Evolutionary conservation across 1,140 invertebrate genomes (phyloP).

Genomic region (Bathynomus jamesi): DNA sequence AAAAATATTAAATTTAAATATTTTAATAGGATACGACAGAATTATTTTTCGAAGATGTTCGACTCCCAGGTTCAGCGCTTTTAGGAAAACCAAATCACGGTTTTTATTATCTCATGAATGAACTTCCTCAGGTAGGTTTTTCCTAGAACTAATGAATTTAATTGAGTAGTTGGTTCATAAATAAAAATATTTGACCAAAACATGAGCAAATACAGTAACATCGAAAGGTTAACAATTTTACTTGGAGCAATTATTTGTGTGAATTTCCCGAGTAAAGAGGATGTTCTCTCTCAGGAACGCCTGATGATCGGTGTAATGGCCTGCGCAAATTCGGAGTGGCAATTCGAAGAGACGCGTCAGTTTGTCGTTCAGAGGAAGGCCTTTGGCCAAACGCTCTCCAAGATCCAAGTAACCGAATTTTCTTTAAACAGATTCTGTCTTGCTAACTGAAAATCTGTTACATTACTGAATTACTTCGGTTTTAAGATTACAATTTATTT

Average conservation of each 20-base stretch:
- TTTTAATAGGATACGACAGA: conserved; percentile 51
- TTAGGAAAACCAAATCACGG: conserved; percentile 48
- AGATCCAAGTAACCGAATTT: conserved; percentile 43
- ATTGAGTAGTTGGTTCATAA: no score
- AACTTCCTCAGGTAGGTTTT: conserved; percentile 44
- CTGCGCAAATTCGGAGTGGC: conserved; percentile 44
- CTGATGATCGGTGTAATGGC: conserved; percentile 44
- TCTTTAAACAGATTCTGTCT: no score
- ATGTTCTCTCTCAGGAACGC: conserved; percentile 41
- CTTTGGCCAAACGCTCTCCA: conserved; percentile 46
- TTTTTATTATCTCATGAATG: conserved; percentile 49
- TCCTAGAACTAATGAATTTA: no score
- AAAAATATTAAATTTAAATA: no score
- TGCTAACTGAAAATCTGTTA: no score
- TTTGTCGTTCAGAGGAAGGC: conserved; percentile 47
- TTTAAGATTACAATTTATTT: not conserved
- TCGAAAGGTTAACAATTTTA: no score
- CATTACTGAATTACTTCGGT: not conserved
- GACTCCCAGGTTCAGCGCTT: conserved; percentile 44
- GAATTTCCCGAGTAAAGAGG: no score
- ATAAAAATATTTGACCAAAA: no score
- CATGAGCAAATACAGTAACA: no score
- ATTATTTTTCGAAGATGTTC: conserved; percentile 50
- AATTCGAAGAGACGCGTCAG: conserved; percentile 48
- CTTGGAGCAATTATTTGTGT: no score